Conservation (phyloP, 2,113 vertebrate species). For the Trichomycterus rosablanca region DNA sequence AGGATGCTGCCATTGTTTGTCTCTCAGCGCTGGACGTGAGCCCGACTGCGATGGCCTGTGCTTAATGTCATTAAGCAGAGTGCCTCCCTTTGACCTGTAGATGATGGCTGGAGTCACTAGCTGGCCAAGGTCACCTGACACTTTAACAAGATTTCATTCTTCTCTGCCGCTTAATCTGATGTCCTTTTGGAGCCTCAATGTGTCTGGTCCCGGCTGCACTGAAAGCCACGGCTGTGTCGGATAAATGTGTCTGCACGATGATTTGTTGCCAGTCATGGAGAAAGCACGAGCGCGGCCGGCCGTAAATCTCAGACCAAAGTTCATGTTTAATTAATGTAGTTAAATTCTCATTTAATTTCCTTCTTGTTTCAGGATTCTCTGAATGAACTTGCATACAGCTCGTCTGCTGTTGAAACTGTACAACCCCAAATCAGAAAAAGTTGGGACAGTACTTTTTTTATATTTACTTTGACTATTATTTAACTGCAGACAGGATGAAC, state of each 20-base stretch:
- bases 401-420: conserved; percentile 17
- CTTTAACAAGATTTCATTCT: conserved; percentile 70
- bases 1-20: conserved; percentile 41
- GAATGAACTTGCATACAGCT: conserved; percentile 48
- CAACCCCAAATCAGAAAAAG: too few species aligned
- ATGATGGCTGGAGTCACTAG: conserved; percentile 65
- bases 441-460: too few species aligned
- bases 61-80: conserved; percentile 71
- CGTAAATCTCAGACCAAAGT: conserved; percentile 51
- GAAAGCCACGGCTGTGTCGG: conserved; percentile 42
- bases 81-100: conserved; percentile 63
- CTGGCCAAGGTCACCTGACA: conserved; percentile 68
- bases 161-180: conserved; percentile 51
- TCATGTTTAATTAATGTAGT: conserved; percentile 54
- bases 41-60: conserved; percentile 51
- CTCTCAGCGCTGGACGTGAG: conserved; percentile 48
- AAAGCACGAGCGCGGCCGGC: conserved; percentile 44
- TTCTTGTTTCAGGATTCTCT: conserved; percentile 51
- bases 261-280: conserved; percentile 54
- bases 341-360: conserved; percentile 62
- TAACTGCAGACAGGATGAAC: too few species aligned
- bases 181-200: conserved; percentile 55
- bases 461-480: too few species aligned
- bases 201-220: conserved; percentile 49
- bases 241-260: conserved; percentile 52